Conservation (phyloP, 2,888 invertebrate species). For the Podabrus alpinus region DNA sequence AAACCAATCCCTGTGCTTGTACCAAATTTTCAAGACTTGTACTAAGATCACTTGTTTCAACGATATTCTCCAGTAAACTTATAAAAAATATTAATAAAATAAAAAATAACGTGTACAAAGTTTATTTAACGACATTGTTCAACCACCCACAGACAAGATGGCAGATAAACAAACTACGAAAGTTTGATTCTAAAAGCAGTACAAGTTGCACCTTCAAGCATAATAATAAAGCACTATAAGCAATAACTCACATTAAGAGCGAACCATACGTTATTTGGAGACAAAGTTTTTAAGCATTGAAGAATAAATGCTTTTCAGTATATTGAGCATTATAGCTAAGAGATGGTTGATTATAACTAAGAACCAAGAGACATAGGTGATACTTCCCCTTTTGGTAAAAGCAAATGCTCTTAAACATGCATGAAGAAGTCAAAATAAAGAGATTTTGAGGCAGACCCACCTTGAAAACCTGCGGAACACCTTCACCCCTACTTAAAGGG, state of each 20-base stretch:
- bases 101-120: conserved; percentile 1
- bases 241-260: conserved; percentile 2
- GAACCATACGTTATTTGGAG: background rate
- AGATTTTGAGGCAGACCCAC: no score
- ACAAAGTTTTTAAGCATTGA: background rate
- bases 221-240: conserved; percentile 8
- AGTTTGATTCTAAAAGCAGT: conserved; percentile 12
- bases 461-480: no score
- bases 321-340: no score
- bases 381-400: no score
- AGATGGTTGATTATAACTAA: no score
- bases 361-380: no score
- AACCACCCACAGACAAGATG: conserved; percentile 18
- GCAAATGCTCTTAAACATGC: no score
- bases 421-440: no score
- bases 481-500: no score
- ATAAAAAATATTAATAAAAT: conserved; percentile 24
- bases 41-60: conserved; percentile 52
- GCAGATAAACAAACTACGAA: conserved; percentile 13
- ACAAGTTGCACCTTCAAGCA: conserved; percentile 12
- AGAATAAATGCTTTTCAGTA: no score
- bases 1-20: conserved; percentile 61
- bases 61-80: conserved; percentile 43
- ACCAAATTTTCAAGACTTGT: conserved; percentile 63
- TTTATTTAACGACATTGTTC: conserved; percentile 3